phyloP scores from a whole-genome alignment of 2,113 vertebrate species.

The Ceyx melanurus region DNA sequence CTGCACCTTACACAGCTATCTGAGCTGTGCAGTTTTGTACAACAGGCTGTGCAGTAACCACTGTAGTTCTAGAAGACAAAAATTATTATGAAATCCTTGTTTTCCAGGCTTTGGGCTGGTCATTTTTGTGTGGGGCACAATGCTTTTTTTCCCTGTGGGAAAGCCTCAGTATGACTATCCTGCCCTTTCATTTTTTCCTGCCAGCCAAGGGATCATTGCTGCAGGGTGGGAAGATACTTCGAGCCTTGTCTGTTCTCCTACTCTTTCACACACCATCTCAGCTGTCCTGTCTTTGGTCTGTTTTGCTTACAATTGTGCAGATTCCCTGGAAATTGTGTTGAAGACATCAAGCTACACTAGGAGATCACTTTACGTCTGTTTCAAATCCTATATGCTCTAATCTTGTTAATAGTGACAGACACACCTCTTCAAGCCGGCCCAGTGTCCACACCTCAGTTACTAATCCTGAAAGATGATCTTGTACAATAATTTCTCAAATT shows the following conservation, averaged over 20 bases:
- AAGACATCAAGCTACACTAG: slow-evolving; percentile 41
- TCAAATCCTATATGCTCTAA: slow-evolving; percentile 27
- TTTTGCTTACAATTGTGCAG: slow-evolving; percentile 34
- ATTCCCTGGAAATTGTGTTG: slow-evolving; percentile 46
- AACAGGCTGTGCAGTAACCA: background rate
- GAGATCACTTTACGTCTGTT: slow-evolving; percentile 54
- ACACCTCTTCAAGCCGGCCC: background rate
- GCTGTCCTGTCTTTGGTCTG: background rate
- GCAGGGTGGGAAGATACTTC: background rate
- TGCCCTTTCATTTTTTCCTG: background rate
- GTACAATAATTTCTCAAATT: slow-evolving; percentile 61
- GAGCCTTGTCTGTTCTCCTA: background rate
- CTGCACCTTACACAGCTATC: background rate
- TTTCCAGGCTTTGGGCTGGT: background rate
- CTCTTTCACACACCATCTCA: background rate
- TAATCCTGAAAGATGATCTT: slow-evolving; percentile 50
- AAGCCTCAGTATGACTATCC: background rate
- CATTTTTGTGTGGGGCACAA: fast-evolving
- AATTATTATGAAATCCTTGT: background rate
- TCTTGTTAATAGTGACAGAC: slow-evolving; percentile 62
- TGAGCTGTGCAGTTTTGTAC: background rate
- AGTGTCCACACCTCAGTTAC: slow-evolving; percentile 13
- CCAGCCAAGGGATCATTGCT: background rate
- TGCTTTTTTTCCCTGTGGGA: background rate
- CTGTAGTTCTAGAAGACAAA: background rate